phyloP scores from a whole-genome alignment of 2,888 invertebrate species.

The Pyrochroa serraticornis region DNA sequence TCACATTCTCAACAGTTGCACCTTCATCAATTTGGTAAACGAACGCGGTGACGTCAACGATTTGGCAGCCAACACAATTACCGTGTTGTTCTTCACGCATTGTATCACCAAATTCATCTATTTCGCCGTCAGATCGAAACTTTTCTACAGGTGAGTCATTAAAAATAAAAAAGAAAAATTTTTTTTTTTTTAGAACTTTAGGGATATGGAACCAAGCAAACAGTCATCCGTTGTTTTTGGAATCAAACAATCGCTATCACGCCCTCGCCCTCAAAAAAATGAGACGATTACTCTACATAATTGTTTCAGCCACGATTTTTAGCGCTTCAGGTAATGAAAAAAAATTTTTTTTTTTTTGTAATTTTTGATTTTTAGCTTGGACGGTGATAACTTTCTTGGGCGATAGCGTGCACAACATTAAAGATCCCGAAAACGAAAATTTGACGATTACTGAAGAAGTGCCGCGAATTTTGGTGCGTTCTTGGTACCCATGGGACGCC shows the following conservation, averaged over 20 bases:
- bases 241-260: slow-evolving; percentile 76
- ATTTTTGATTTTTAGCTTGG: slow-evolving; percentile 64
- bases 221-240: slow-evolving; percentile 82
- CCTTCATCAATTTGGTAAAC: slow-evolving; percentile 71
- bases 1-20: slow-evolving; percentile 51
- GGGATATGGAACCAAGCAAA: slow-evolving; percentile 86
- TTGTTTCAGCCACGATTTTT: slow-evolving; percentile 66
- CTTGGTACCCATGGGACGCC: slow-evolving; percentile 82
- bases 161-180: slow-evolving; percentile 6
- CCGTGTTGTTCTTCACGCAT: slow-evolving; percentile 80
- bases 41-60: slow-evolving; percentile 78
- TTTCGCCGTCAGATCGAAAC: slow-evolving; percentile 74
- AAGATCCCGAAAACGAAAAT: slow-evolving; percentile 74
- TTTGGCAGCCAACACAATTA: slow-evolving; percentile 78
- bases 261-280: slow-evolving; percentile 76
- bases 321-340: slow-evolving; percentile 68
- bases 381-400: slow-evolving; percentile 81
- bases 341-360: slow-evolving; percentile 6
- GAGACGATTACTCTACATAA: slow-evolving; percentile 72
- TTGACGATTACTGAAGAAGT: slow-evolving; percentile 70
- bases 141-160: slow-evolving; percentile 71
- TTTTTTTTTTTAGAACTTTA: slow-evolving; percentile 64
- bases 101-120: slow-evolving; percentile 75
- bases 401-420: slow-evolving; percentile 71
- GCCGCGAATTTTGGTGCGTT: slow-evolving; percentile 75